Evolutionary conservation across 2,113 vertebrate genomes (phyloP).

Genomic region (Hippotragus niger): DNA sequence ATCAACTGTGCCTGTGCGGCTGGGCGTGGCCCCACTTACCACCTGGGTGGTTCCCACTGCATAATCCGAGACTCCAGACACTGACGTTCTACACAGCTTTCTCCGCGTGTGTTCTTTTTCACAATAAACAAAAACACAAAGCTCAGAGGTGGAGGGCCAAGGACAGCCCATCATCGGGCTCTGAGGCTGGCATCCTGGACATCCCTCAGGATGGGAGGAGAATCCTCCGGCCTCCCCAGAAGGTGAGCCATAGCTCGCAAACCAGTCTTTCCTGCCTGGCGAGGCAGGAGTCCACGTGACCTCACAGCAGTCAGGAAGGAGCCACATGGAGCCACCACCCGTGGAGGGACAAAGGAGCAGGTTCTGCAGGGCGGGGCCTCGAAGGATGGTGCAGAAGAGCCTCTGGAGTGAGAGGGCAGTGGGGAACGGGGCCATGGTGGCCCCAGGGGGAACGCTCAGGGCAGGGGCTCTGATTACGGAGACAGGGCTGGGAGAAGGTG

Average conservation of each 20-base stretch:
- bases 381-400: not conserved
- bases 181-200: no score
- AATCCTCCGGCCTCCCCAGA: accelerated
- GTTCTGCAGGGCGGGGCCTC: not conserved
- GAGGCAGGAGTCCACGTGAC: accelerated
- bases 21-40: accelerated
- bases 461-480: not conserved
- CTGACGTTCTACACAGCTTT: accelerated
- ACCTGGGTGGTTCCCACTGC: not conserved
- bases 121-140: accelerated
- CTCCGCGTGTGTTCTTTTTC: not conserved
- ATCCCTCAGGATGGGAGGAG: accelerated
- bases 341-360: accelerated
- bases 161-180: accelerated
- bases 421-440: accelerated
- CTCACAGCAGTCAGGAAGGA: not conserved
- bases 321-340: accelerated
- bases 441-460: accelerated
- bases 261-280: not conserved
- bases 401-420: not conserved
- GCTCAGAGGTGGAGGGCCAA: not conserved
- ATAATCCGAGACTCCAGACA: accelerated
- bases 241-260: accelerated
- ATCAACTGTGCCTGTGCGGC: not conserved
- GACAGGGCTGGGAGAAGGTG: accelerated